These are phyloP conservation scores for Hypolimnas misippus DNA, from an alignment of 2,888 invertebrate species.

Conservation along the genomic window DNA sequence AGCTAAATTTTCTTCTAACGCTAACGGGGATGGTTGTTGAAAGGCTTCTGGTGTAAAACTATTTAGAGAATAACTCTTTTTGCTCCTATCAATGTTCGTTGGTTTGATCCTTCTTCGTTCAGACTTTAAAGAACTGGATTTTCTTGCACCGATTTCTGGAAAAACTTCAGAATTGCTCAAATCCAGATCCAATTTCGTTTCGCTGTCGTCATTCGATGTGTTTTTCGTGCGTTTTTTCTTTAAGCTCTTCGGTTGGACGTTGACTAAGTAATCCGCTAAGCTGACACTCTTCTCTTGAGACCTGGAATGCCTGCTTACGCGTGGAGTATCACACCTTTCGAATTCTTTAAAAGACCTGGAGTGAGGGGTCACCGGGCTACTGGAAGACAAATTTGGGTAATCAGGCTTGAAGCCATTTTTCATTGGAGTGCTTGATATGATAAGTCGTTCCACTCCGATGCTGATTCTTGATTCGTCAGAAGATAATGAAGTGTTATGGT, in stretches of 20 bases:
- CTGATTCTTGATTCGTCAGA: slow-evolving; percentile 70
- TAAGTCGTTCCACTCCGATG: slow-evolving; percentile 58
- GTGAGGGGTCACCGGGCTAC: slow-evolving; percentile 68
- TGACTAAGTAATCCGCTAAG: slow-evolving; percentile 68
- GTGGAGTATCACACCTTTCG: slow-evolving; percentile 72
- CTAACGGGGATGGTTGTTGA: slow-evolving; percentile 61
- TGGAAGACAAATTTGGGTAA: slow-evolving; percentile 51
- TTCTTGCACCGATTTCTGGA: slow-evolving; percentile 73
- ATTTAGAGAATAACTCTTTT: slow-evolving; percentile 67
- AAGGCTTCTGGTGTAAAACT: slow-evolving; percentile 69
- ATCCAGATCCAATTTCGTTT: slow-evolving; percentile 63
- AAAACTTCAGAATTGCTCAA: slow-evolving; percentile 71
- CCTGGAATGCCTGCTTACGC: slow-evolving; percentile 60
- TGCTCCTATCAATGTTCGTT: slow-evolving; percentile 68
- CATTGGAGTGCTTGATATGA: slow-evolving; percentile 69
- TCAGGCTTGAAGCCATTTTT: slow-evolving; percentile 66
- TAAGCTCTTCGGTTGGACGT: slow-evolving; percentile 57
- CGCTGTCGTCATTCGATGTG: slow-evolving; percentile 60
- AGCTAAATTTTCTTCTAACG: slow-evolving; percentile 60
- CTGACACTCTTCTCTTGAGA: slow-evolving; percentile 69
- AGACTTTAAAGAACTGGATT: slow-evolving; percentile 64
- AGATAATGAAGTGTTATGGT: slow-evolving; percentile 56
- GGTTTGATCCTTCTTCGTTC: slow-evolving; percentile 81
- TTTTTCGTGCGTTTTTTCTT: slow-evolving; percentile 67
- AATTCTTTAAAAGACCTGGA: slow-evolving; percentile 56